Evolutionary conservation across 2,888 invertebrate genomes (phyloP).

Genomic region (Xanthorhoe designata): DNA sequence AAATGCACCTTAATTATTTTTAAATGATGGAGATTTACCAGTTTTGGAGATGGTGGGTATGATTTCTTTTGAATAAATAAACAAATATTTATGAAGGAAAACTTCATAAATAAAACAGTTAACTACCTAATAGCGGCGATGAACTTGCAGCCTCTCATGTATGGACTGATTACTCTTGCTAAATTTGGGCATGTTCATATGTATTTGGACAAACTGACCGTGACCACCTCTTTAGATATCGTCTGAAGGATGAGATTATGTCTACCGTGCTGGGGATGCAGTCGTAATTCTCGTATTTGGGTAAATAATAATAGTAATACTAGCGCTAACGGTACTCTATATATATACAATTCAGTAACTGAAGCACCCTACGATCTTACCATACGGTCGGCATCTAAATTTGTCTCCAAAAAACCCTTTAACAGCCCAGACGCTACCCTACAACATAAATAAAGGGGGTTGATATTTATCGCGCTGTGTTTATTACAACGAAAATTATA

Average conservation of each 20-base stretch:
- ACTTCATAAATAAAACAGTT: too few species aligned
- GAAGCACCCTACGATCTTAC: constrained; percentile 23
- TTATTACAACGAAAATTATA: constrained; percentile 84
- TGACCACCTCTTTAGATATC: too few species aligned
- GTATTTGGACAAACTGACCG: too few species aligned
- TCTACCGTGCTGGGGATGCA: too few species aligned
- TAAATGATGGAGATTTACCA: not conserved
- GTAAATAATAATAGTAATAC: too few species aligned
- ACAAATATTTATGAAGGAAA: not conserved
- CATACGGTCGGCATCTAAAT: constrained; percentile 35
- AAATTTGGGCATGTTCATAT: too few species aligned
- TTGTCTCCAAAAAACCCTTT: constrained; percentile 52
- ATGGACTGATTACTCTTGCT: too few species aligned
- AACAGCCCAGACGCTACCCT: constrained; percentile 52
- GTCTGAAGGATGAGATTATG: too few species aligned
- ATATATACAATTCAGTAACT: not conserved
- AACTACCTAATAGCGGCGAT: too few species aligned
- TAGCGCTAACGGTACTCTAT: too few species aligned
- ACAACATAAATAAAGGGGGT: constrained; percentile 75
- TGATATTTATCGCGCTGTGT: constrained; percentile 83
- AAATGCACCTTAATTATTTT: not conserved
- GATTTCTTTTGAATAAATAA: not conserved
- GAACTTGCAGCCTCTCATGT: too few species aligned
- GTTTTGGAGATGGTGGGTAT: not conserved
- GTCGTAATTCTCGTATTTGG: too few species aligned